Conservation (phyloP, 2,113 vertebrate genomes). For the Calidris pugnax region DNA sequence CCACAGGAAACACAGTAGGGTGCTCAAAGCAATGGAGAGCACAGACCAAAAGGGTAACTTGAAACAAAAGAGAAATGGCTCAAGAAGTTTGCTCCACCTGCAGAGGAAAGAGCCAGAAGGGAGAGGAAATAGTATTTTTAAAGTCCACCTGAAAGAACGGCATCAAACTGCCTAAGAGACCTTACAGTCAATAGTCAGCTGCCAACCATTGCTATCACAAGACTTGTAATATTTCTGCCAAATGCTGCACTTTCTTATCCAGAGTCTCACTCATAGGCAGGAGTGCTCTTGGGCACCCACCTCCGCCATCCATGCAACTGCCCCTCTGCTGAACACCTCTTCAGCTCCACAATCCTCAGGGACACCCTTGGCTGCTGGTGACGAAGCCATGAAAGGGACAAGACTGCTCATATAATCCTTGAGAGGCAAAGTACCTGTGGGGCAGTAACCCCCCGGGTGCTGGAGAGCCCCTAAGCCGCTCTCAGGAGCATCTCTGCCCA, state of each 20-base stretch:
- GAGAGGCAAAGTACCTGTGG: background rate
- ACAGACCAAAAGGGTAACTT: background rate
- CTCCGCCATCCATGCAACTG: accelerated
- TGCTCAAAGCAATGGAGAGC: background rate
- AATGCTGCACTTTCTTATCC: background rate
- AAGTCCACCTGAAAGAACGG: background rate
- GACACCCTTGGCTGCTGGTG: background rate
- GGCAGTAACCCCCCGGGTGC: background rate
- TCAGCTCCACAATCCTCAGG: background rate
- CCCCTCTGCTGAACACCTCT: accelerated
- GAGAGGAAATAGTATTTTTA: background rate
- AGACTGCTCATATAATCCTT: accelerated
- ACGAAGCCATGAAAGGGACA: background rate
- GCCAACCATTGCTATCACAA: background rate
- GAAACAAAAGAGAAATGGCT: background rate
- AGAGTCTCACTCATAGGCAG: background rate
- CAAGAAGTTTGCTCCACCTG: background rate
- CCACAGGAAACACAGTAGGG: background rate
- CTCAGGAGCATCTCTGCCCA: background rate
- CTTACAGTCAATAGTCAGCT: background rate
- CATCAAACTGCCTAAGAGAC: background rate
- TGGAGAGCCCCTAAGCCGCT: background rate
- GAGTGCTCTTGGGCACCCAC: background rate
- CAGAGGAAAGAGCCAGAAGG: background rate
- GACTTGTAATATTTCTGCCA: background rate